These are phyloP conservation scores for Hofmannophila pseudospretella DNA, from an alignment of 2,888 invertebrate species.

Conservation along the genomic window DNA sequence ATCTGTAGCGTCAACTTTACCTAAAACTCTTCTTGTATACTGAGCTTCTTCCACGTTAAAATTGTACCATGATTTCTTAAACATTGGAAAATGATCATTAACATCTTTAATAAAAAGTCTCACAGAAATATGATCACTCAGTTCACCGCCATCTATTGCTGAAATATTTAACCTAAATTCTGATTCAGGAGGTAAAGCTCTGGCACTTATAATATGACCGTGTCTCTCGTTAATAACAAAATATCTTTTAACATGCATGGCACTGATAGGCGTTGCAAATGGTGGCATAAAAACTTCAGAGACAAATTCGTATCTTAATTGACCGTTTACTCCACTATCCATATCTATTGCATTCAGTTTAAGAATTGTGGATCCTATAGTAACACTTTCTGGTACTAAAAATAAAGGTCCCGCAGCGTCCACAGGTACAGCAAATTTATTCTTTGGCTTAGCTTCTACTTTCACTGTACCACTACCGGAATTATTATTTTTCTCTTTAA, in stretches of 20 bases:
- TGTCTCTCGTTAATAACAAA: slow-evolving; percentile 86
- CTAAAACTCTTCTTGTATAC: slow-evolving; percentile 83
- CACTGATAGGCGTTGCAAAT: slow-evolving; percentile 51
- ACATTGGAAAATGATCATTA: slow-evolving; percentile 90
- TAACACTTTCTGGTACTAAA: slow-evolving; percentile 83
- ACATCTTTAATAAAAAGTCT: slow-evolving; percentile 87
- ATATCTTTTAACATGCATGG: slow-evolving; percentile 78
- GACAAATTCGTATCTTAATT: slow-evolving; percentile 83
- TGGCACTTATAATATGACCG: slow-evolving; percentile 86
- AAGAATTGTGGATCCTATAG: slow-evolving; percentile 82
- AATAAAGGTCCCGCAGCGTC: slow-evolving; percentile 78
- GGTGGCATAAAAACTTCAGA: slow-evolving; percentile 82
- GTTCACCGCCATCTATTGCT: slow-evolving; percentile 85
- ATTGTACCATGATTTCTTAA: slow-evolving; percentile 89
- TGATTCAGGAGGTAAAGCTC: slow-evolving; percentile 84
- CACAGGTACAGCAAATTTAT: slow-evolving; percentile 50
- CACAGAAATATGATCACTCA: slow-evolving; percentile 83
- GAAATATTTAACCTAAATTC: slow-evolving; percentile 86
- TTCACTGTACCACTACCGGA: slow-evolving; percentile 41
- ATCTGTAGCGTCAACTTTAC: slow-evolving; percentile 87
- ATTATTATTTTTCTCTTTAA: slow-evolving; percentile 56
- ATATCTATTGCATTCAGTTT: slow-evolving; percentile 84
- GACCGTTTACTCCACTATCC: slow-evolving; percentile 84
- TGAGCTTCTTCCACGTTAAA: slow-evolving; percentile 89
- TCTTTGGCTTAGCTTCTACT: slow-evolving; percentile 51